A percentile compares a stretch with the other conserved stretches of the same genome.
phyloP scores from a whole-genome alignment of 2,888 invertebrate species.

The Hoplodrina ambigua region DNA sequence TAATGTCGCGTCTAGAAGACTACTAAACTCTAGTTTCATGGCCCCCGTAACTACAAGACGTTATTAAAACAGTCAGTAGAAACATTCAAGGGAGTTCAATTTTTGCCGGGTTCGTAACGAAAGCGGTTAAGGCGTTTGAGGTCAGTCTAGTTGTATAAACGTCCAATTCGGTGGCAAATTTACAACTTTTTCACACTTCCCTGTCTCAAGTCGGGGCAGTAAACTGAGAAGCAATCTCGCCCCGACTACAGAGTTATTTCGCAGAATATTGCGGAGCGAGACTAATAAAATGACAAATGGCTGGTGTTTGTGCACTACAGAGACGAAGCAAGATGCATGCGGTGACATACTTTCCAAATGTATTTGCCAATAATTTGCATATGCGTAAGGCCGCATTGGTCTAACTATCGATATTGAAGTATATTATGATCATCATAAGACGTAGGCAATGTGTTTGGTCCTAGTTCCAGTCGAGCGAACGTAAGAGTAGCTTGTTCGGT shows the following conservation, averaged over 20 bases:
- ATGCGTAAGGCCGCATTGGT: slow-evolving; percentile 35
- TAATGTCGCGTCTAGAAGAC: not conserved
- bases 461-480: slow-evolving; percentile 26
- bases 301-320: slow-evolving; percentile 74
- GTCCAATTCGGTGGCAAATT: slow-evolving; percentile 88
- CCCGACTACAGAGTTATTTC: slow-evolving; percentile 84
- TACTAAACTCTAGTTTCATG: not conserved
- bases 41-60: slow-evolving; percentile 47
- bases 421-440: slow-evolving; percentile 18
- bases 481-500: slow-evolving; percentile 32
- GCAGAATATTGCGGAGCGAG: slow-evolving; percentile 85
- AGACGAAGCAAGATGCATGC: slow-evolving; percentile 70
- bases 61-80: slow-evolving; percentile 72
- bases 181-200: slow-evolving; percentile 87
- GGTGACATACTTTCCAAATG: slow-evolving; percentile 52
- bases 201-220: slow-evolving; percentile 81
- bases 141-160: slow-evolving; percentile 87
- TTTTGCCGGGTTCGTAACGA: slow-evolving; percentile 76
- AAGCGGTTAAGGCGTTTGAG: slow-evolving; percentile 79
- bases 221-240: slow-evolving; percentile 88
- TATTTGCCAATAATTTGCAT: slow-evolving; percentile 54
- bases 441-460: slow-evolving; percentile 16
- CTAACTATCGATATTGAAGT: slow-evolving; percentile 34
- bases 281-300: slow-evolving; percentile 90
- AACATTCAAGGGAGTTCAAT: slow-evolving; percentile 76